Evolutionary conservation across 2,888 invertebrate species (phyloP).

Genomic region (Dusona sp.): DNA sequence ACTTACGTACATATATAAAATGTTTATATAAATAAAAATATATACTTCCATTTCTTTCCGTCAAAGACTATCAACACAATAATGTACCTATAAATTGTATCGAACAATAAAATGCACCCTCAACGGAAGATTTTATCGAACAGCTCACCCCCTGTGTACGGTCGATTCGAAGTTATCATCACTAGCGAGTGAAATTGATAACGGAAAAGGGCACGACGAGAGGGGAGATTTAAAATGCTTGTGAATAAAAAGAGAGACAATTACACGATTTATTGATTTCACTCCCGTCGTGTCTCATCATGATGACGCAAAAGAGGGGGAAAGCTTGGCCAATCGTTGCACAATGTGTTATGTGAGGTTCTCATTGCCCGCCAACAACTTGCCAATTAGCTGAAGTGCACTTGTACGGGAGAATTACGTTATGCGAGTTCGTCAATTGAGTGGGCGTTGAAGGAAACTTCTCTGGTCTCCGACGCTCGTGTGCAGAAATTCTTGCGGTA

Average conservation of each 20-base stretch:
- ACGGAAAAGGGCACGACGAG: not conserved
- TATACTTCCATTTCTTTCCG: not conserved
- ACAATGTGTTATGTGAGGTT: conserved; percentile 38
- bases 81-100: not conserved
- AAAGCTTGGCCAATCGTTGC: conserved; percentile 19
- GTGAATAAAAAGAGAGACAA: not conserved
- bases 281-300: not conserved
- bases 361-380: conserved; percentile 52
- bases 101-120: conserved; percentile 3
- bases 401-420: conserved; percentile 66
- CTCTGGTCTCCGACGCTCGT: not conserved
- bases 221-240: not conserved
- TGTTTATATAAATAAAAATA: not conserved
- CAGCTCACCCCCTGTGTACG: no score
- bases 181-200: not conserved
- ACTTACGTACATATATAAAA: not conserved
- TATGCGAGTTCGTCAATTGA: conserved; percentile 64
- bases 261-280: not conserved
- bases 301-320: conserved; percentile 28
- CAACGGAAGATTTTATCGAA: not conserved
- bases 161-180: conserved; percentile 1
- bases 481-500: not conserved
- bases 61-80: not conserved
- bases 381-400: conserved; percentile 71
- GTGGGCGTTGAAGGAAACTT: conserved; percentile 46